Evolutionary conservation across 2,888 invertebrate species (phyloP), one percentile per base, ranked within the genome.

Genomic region (Platerodrilus igneus): DNA sequence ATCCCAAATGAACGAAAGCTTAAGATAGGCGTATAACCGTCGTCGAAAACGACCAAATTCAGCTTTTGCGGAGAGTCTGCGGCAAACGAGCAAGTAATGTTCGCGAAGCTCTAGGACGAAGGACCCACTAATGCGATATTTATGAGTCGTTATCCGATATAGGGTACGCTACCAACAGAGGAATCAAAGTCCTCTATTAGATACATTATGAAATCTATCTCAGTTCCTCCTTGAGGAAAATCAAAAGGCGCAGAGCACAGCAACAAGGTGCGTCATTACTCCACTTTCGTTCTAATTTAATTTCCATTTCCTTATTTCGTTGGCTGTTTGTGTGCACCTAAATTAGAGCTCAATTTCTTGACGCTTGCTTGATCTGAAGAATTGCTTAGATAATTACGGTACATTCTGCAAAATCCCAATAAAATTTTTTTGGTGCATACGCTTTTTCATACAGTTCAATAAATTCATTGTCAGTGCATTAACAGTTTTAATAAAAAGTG

Each of bases 21-120:
- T 40, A 43, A 41, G 36, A 43, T 39, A 40, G 38, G 47, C 44
- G 53, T 50, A 57, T 56, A 60, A 57, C 56, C 55, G 53, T 59
- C 55, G 53, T 59, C 52, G 43, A 47, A 41, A 50, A 49, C 52
- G 54, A 53, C 57, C 55, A 54, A 51, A 53, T 43, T 53, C 37
- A 55, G 57, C 59, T 61, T 63, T 62, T 61, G 59, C 51, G 59
- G 58, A 51, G 51, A 56, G 53, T 59, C 58, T 63, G 64, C 58
- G 60, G 62, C 59, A 64, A 64, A 65, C 62, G 65, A 65, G 64
- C 58, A 61, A 64, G 60, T 63, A 64, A 64, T 64, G 63, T 60
- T 59, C 57, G 56, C 60, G 60, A 54, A 55, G 51, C 47, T 51
- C 53, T 55, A 58, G 58, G 55, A 61, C 57, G 57, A 52, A 44